phyloP scores from a whole-genome alignment of 2,888 invertebrate genomes.

The Drosophila leonis region DNA sequence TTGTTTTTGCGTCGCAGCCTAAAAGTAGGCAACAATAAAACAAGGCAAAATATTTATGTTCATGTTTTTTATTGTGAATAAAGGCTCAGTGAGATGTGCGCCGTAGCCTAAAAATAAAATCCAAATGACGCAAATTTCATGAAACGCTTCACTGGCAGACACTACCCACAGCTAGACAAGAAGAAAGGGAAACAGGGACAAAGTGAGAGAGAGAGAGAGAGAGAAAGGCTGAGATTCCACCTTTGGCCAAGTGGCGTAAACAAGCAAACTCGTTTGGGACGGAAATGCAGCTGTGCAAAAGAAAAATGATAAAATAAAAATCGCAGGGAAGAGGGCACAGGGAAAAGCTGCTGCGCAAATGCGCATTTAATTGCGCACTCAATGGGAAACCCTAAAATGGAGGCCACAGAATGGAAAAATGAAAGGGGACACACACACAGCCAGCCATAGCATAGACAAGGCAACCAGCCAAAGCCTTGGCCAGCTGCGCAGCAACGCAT shows the following conservation, averaged over 20 bases:
- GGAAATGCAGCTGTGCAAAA: slow-evolving; percentile 67
- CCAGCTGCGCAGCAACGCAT: slow-evolving; percentile 31
- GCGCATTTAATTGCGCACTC: slow-evolving; percentile 76
- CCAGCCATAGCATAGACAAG: not conserved
- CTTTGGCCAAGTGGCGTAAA: slow-evolving; percentile 47
- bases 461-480: slow-evolving; percentile 15
- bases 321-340: not conserved
- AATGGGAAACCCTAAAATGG: slow-evolving; percentile 51
- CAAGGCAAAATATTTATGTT: slow-evolving; percentile 22
- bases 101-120: slow-evolving; percentile 62
- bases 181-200: not conserved
- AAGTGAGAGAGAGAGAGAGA: not conserved
- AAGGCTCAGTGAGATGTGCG: slow-evolving; percentile 29
- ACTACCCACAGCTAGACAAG: slow-evolving; percentile 22
- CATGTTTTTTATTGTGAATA: slow-evolving; percentile 30
- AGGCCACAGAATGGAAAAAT: slow-evolving; percentile 6
- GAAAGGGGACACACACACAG: not conserved
- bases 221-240: slow-evolving; percentile 20
- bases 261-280: slow-evolving; percentile 73
- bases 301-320: slow-evolving; percentile 22
- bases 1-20: slow-evolving; percentile 60
- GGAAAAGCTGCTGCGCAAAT: slow-evolving; percentile 59
- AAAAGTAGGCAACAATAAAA: slow-evolving; percentile 53
- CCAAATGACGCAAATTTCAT: slow-evolving; percentile 62
- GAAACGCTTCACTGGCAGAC: slow-evolving; percentile 44